These are phyloP conservation scores for Phrynocephalus versicolor DNA, from an alignment of 2,113 vertebrate genomes.

Conservation along the genomic window DNA sequence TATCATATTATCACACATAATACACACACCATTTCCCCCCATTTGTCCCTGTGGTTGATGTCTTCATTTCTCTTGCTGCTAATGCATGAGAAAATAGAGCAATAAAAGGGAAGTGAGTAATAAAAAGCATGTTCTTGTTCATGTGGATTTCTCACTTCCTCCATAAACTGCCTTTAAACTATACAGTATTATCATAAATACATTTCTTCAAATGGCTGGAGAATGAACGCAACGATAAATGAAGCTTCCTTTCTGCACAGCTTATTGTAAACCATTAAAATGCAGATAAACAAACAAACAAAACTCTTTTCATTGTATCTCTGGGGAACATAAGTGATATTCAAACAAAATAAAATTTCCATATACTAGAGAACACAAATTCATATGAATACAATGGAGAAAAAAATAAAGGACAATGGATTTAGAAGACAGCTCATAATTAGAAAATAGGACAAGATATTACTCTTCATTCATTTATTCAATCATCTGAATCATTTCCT, in stretches of 20 bases:
- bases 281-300: neutral
- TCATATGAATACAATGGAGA: neutral
- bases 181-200: slow-evolving; percentile 15
- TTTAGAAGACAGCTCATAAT: neutral
- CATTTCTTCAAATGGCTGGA: slow-evolving; percentile 7
- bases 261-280: slow-evolving; percentile 30
- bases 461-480: neutral
- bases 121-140: slow-evolving; percentile 9
- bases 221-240: slow-evolving; percentile 27
- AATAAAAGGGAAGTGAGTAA: neutral
- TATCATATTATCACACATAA: neutral
- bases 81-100: neutral
- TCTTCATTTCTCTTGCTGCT: slow-evolving; percentile 11
- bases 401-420: neutral
- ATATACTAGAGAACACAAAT: neutral
- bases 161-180: neutral
- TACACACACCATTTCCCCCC: neutral
- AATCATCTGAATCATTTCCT: neutral
- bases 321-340: slow-evolving; percentile 20
- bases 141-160: neutral
- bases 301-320: slow-evolving; percentile 44
- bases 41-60: neutral
- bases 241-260: slow-evolving; percentile 48
- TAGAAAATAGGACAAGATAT: no score
- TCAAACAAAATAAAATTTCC: neutral